Conservation (phyloP, 2,113 vertebrate genomes). For the Pavo muticus region DNA sequence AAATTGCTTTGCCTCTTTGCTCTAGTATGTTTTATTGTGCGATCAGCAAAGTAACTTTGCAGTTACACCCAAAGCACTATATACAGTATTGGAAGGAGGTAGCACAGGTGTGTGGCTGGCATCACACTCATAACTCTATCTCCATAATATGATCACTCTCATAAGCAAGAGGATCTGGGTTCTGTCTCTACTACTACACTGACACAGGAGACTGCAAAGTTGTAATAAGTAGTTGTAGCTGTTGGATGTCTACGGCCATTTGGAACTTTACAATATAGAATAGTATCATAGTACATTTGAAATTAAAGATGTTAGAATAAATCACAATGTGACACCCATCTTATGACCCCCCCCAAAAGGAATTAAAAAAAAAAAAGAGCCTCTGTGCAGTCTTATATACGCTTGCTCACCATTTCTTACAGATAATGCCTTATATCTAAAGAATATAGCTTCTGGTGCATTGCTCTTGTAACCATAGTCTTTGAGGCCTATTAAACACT, state of each 20-base stretch:
- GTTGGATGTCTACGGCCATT: too few species aligned
- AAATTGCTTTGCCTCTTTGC: background rate
- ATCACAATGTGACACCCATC: rapidly evolving
- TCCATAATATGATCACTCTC: background rate
- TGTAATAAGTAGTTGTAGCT: background rate
- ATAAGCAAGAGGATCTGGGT: background rate
- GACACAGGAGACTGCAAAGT: background rate
- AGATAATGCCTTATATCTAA: background rate
- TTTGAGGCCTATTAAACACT: background rate
- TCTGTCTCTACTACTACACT: background rate
- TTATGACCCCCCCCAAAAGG: background rate
- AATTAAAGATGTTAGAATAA: background rate
- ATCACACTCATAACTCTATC: background rate
- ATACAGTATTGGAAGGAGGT: background rate
- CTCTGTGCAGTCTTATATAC: background rate
- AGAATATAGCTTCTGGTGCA: background rate
- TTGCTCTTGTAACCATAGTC: background rate
- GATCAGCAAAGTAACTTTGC: background rate
- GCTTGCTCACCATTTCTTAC: background rate
- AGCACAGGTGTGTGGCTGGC: rapidly evolving
- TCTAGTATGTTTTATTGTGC: background rate
- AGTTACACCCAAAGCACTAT: background rate
- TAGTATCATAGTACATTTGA: background rate
- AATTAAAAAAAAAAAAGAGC: rapidly evolving
- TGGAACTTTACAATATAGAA: background rate